These are phyloP conservation scores for Pseudorhiza aurosa DNA, from an alignment of 30 jellyfish, hydroid and myxozoan genomes.

Conservation along the genomic window DNA sequence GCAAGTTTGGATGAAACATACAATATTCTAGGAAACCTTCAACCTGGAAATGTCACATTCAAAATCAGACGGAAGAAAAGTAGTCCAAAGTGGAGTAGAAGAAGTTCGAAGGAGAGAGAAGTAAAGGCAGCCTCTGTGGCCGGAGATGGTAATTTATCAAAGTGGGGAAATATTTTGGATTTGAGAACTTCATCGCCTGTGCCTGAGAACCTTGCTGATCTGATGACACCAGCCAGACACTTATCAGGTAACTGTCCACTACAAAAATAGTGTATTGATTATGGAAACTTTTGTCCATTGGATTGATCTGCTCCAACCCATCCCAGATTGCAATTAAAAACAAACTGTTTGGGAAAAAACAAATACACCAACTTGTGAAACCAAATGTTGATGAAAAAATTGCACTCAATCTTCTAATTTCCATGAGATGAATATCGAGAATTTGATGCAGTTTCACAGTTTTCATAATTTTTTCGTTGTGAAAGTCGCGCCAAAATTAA, in stretches of 20 bases:
- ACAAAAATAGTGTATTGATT: no score
- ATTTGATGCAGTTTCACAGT: no score
- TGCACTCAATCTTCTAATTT: no score
- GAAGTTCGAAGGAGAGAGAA: constrained; percentile 24
- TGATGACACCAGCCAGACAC: constrained; percentile 96
- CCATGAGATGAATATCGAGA: no score
- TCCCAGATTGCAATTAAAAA: no score
- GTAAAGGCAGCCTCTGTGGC: constrained; percentile 48
- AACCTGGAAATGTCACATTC: constrained; percentile 83
- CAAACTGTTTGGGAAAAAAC: no score
- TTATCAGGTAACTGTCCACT: constrained; percentile 60
- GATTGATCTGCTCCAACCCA: no score
- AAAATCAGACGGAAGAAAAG: constrained; percentile 57
- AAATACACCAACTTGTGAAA: no score
- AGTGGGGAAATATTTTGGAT: constrained; percentile 66
- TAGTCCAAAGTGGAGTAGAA: neutral
- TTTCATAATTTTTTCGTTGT: no score
- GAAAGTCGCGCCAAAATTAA: no score
- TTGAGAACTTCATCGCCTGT: constrained; percentile 25
- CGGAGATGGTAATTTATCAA: constrained; percentile 52
- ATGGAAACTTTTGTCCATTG: no score
- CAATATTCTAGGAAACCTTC: constrained; percentile 72
- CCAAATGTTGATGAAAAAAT: no score
- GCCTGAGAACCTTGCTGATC: constrained; percentile 45
- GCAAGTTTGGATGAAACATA: constrained; percentile 81